A percentile compares a stretch with the other conserved stretches of the same genome.
Conservation (phyloP, 1,140 invertebrate species). For the Amphibalanus amphitrite region DNA sequence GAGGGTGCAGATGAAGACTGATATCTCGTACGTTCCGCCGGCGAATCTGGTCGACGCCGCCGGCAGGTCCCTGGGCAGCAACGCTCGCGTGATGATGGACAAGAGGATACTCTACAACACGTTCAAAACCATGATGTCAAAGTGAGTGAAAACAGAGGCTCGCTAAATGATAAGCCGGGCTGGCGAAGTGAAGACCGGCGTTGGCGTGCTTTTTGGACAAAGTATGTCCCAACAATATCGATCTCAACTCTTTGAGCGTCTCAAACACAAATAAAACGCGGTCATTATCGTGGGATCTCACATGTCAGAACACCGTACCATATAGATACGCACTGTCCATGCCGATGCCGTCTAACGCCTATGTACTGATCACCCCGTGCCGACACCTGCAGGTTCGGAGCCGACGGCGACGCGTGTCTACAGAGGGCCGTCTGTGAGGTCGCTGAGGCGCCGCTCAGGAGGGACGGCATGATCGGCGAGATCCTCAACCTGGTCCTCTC, state of each 20-base stretch:
- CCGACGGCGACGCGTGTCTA: slow-evolving; percentile 57
- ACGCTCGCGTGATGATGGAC: neutral
- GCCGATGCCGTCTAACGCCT: no score
- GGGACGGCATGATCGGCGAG: slow-evolving; percentile 21
- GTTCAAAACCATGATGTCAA: neutral
- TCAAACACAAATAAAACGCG: no score
- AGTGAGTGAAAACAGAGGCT: no score
- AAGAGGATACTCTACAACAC: neutral
- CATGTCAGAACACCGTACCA: no score
- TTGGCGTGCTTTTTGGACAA: no score
- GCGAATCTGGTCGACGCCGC: neutral
- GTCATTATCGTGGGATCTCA: no score
- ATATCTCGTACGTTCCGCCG: neutral
- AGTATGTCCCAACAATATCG: no score
- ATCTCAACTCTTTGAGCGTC: no score
- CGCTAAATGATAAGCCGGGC: no score
- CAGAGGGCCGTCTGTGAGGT: slow-evolving; percentile 67
- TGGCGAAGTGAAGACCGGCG: no score
- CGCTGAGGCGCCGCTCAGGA: slow-evolving; percentile 43
- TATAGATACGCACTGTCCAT: no score
- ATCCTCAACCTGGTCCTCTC: slow-evolving; percentile 21
- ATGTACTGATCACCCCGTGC: no score
- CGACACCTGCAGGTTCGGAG: slow-evolving; percentile 17
- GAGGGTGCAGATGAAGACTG: neutral
- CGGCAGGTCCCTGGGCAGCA: neutral